Percentiles rank a stretch among this genome's conserved stretches.
phyloP scores from a whole-genome alignment of 2,797 vertebrate genomes.

The Tragopan temminckii region DNA sequence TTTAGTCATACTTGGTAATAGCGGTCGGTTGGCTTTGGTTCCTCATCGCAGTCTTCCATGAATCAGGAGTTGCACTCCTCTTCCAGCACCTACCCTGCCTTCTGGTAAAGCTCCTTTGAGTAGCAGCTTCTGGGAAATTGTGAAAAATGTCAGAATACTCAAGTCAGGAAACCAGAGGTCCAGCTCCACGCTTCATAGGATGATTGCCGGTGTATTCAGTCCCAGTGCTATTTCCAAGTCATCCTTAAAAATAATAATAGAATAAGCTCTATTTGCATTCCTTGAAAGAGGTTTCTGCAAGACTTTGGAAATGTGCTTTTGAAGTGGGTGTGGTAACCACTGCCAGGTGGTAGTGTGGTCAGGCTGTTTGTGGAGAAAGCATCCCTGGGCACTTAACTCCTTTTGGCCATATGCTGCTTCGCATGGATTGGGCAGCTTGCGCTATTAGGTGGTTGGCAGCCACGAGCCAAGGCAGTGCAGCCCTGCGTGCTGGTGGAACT shows the following conservation, averaged over 20 bases:
- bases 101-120: conserved; percentile 7
- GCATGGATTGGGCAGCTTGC: fast-evolving
- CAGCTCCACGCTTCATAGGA: fast-evolving
- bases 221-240: neutral
- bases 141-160: neutral
- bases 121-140: neutral
- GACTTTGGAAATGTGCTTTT: neutral
- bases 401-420: fast-evolving
- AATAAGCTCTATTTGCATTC: neutral
- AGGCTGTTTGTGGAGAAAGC: fast-evolving
- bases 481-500: fast-evolving
- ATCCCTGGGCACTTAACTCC: fast-evolving
- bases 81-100: neutral
- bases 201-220: neutral
- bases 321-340: neutral
- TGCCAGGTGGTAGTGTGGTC: neutral
- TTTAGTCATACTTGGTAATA: neutral
- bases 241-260: neutral
- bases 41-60: neutral
- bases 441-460: neutral
- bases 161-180: neutral
- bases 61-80: neutral
- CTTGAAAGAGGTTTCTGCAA: neutral
- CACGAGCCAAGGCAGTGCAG: fast-evolving
- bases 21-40: neutral